Evolutionary conservation across 2,113 vertebrate genomes (phyloP).

Genomic region (Colaptes auratus): DNA sequence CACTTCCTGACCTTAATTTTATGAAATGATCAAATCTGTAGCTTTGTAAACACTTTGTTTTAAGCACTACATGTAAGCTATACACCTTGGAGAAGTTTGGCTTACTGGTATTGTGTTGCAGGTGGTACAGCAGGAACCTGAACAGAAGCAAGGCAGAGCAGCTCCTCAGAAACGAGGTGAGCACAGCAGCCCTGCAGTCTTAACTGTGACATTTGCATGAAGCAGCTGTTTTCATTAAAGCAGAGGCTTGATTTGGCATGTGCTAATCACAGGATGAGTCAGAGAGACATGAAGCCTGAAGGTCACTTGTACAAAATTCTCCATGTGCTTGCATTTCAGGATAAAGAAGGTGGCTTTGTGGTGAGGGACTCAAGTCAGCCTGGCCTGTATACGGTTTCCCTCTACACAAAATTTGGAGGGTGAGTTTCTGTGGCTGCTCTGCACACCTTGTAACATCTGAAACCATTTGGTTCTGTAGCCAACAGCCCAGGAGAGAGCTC

Average conservation of each 20-base stretch:
- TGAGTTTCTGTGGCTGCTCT: conserved; percentile 68
- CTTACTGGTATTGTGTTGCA: conserved; percentile 58
- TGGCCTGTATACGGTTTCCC: conserved; percentile 89
- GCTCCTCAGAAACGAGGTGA: conserved; percentile 88
- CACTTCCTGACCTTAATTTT: not conserved
- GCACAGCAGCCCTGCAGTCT: not conserved
- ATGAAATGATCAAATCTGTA: not conserved
- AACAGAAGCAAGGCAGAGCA: conserved; percentile 93
- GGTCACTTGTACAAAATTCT: not conserved
- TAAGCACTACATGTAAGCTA: not conserved
- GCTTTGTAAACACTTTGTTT: not conserved
- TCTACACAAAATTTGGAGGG: conserved; percentile 89
- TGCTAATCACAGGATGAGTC: not conserved
- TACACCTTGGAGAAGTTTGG: not conserved
- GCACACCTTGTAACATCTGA: fast-evolving
- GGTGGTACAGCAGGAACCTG: conserved; percentile 90
- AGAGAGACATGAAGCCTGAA: not conserved
- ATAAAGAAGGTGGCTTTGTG: conserved; percentile 95
- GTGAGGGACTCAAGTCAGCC: conserved; percentile 91
- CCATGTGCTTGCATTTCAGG: conserved; percentile 78
- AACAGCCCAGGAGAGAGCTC: not conserved
- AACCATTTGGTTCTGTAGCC: not conserved
- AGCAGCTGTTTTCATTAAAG: not conserved
- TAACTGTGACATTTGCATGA: not conserved
- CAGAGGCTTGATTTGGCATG: not conserved